Conservation (phyloP, 2,113 vertebrate genomes). For the Neofelis nebulosa region DNA sequence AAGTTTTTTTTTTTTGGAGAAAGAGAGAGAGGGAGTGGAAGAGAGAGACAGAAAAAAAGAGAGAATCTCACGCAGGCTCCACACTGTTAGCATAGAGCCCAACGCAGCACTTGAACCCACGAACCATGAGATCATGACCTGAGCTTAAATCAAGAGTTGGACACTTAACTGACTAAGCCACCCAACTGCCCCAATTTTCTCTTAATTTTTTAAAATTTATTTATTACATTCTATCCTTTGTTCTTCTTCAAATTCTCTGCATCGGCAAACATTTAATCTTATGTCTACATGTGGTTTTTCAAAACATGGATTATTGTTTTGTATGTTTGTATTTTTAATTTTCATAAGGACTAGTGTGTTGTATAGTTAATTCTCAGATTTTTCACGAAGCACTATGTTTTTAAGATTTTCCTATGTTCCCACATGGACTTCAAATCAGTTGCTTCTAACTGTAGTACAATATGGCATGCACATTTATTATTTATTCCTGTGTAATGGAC, state of each 20-base stretch:
- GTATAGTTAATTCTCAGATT: not conserved
- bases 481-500: not conserved
- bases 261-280: not conserved
- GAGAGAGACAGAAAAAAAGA: too few relatives aligned
- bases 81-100: too few relatives aligned
- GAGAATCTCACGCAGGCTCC: too few relatives aligned
- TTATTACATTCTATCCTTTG: not conserved
- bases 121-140: too few relatives aligned
- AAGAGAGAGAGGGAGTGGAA: too few relatives aligned
- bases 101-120: too few relatives aligned
- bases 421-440: not conserved
- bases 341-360: not conserved
- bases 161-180: too few relatives aligned
- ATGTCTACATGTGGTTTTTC: not conserved
- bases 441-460: not conserved
- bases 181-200: too few relatives aligned
- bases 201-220: not conserved
- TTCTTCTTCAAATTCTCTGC: not conserved
- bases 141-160: too few relatives aligned
- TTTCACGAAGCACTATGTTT: not conserved
- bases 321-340: not conserved
- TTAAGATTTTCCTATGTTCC: not conserved
- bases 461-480: not conserved
- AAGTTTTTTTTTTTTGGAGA: not conserved
- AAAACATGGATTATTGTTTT: not conserved